Conservation (phyloP, 2,797 vertebrate genomes). For the Clamator glandarius region DNA sequence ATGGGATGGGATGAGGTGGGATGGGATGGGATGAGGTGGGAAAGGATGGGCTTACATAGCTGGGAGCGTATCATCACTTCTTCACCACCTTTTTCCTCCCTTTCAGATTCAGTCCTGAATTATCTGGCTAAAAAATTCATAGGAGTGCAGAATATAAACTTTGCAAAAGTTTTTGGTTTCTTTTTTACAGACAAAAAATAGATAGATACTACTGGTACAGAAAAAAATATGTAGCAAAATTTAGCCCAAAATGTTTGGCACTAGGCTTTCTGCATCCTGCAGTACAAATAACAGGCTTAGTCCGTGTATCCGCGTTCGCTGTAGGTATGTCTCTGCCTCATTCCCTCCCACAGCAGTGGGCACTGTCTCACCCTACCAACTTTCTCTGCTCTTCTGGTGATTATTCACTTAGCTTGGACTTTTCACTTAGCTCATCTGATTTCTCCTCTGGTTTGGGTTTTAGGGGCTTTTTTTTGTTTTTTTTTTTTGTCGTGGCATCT, state of each 20-base stretch:
- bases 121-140: neutral
- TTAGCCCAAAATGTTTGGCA: neutral
- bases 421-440: neutral
- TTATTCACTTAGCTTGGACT: neutral
- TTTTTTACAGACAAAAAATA: neutral
- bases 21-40: no score
- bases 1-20: no score
- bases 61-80: neutral
- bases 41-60: neutral
- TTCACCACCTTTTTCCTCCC: neutral
- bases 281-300: neutral
- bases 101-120: neutral
- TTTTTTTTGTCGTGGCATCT: rapidly evolving
- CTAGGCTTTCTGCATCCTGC: neutral
- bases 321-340: rapidly evolving
- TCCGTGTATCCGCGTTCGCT: neutral
- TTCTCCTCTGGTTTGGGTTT: neutral
- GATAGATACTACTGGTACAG: rapidly evolving
- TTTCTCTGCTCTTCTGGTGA: neutral
- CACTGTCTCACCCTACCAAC: neutral
- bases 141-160: neutral
- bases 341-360: neutral
- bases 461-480: neutral
- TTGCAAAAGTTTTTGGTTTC: neutral
- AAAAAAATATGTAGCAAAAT: neutral